Evolutionary conservation across 2,797 vertebrate genomes (phyloP).

Genomic region (Ctenopoma kingsleyae): DNA sequence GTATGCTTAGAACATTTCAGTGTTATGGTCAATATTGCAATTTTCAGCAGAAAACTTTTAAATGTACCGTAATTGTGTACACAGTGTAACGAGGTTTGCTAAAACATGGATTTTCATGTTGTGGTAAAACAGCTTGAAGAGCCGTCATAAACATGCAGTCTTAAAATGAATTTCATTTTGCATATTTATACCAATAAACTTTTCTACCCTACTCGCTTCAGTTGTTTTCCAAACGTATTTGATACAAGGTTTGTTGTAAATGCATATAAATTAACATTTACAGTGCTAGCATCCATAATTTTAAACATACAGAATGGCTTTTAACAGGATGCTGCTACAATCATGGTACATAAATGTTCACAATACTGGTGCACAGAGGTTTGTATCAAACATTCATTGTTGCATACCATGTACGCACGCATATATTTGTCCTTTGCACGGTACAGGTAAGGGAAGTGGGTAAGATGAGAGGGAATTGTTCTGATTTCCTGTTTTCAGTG

Average conservation of each 20-base stretch:
- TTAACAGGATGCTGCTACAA: not conserved
- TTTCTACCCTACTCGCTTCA: conserved; percentile 68
- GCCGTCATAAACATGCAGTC: conserved; percentile 72
- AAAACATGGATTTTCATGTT: conserved; percentile 70
- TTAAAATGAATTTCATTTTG: conserved; percentile 77
- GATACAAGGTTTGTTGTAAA: not conserved
- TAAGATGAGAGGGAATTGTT: conserved; percentile 51
- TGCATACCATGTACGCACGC: not conserved
- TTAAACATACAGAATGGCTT: not conserved
- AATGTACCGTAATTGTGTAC: conserved; percentile 69
- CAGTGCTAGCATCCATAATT: not conserved
- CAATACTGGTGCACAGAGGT: not conserved
- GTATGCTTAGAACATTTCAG: conserved; percentile 75
- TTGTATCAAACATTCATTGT: not conserved
- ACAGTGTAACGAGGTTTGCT: conserved; percentile 71
- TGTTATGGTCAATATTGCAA: conserved; percentile 65
- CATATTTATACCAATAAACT: conserved; percentile 86
- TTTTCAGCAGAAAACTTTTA: conserved; percentile 63
- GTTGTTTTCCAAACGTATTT: not conserved
- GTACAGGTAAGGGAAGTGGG: conserved; percentile 76
- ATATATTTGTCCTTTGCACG: conserved; percentile 41
- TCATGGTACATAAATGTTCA: not conserved
- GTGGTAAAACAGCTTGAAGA: conserved; percentile 66
- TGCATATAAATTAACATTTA: not conserved
- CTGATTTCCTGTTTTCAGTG: conserved; percentile 75